Base-by-base conservation (phyloP, 1,140 invertebrate species). In the Onthophagus taurus region DNA sequence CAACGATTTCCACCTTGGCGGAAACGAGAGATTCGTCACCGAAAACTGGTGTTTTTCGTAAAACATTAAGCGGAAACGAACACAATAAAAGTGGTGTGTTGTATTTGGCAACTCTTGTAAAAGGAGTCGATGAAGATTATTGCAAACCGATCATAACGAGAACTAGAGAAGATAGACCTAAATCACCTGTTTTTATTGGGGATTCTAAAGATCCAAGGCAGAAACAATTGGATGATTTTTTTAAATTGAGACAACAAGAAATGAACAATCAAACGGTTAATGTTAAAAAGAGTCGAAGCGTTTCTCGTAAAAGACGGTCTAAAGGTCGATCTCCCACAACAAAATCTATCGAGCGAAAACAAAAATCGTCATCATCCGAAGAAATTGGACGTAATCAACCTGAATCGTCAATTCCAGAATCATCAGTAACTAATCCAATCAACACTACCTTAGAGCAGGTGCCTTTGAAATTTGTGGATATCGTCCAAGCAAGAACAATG, bases 261-360 rank as follows among this genome's bases (percentile, higher is more conserved):
- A 13, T 20, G 12, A 20, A 7, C 3, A 19, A 11, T 20, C 12
- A 21, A 20, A 4, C 13, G 18, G 24, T 21, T 18, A 37, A 12
- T 12, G 11, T 17, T 4, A 38, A 38, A 23, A 38, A 38, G 12
- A 38, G 14, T 6, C 21, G 38, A 3, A 41, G 38, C 24, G 29
- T 26, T 11, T 41, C 38, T 3, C 8, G 35, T 9, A 11, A 16
- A 19, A 37, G 35, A 9, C 20, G 24, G 9, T 21, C 11, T 0
- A 21, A 37, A 17, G 19, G 6, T 14, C 16, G 19, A 34, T 5
- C 14, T 18, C 4, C 30, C 30, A 35, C 14, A 2, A 3, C 14
- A 36, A 36, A 20, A 21, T 8, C 2, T 20, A 4, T n/a, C 9
- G 5, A 13, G 7, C 12, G 23, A 5, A 8, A 36, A 18, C 1